A percentile compares a stretch with the other conserved stretches of the same genome.
Evolutionary conservation across 2,888 invertebrate species (phyloP).

Genomic region (Endotricha flammealis): DNA sequence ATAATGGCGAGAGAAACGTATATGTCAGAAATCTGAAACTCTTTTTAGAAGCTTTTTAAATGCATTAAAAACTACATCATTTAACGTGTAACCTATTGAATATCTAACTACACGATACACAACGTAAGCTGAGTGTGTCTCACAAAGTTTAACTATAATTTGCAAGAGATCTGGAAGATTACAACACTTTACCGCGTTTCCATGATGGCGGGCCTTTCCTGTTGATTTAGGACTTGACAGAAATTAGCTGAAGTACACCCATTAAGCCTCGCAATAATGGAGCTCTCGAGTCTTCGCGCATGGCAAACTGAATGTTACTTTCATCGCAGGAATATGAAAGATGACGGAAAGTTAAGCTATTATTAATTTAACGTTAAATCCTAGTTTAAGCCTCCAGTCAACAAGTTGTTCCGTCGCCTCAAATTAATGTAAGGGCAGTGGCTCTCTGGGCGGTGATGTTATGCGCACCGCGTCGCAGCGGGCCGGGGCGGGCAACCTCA

Average conservation of each 20-base stretch:
- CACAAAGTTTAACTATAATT: conserved; percentile 66
- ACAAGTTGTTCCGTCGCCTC: conserved; percentile 38
- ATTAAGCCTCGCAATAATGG: conserved; percentile 35
- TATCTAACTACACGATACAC: conserved; percentile 22
- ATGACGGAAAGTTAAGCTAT: conserved; percentile 18
- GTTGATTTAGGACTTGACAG: conserved; percentile 69
- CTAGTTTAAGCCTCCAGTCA: conserved; percentile 35
- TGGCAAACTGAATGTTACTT: conserved; percentile 1
- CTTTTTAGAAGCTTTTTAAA: no score
- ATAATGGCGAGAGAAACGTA: no score
- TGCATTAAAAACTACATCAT: no score
- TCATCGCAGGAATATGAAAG: conserved; percentile 9
- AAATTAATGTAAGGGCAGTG: conserved; percentile 42
- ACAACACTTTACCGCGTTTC: conserved; percentile 53
- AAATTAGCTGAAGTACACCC: conserved; percentile 48
- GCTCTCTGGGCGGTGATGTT: conserved; percentile 29
- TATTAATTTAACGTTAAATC: conserved; percentile 37
- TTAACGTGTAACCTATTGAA: no score
- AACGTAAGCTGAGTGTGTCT: conserved; percentile 47
- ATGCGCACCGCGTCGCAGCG: conserved; percentile 52
- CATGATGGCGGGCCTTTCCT: conserved; percentile 43
- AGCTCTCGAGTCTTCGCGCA: conserved; percentile 17
- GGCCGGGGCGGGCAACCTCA: conserved; percentile 44
- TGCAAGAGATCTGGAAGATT: conserved; percentile 66
- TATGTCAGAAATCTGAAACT: no score